Percentiles rank a stretch among this genome's conserved stretches.
phyloP scores from a whole-genome alignment of 1,140 invertebrate genomes.

The Brachionus rotundiformis region DNA sequence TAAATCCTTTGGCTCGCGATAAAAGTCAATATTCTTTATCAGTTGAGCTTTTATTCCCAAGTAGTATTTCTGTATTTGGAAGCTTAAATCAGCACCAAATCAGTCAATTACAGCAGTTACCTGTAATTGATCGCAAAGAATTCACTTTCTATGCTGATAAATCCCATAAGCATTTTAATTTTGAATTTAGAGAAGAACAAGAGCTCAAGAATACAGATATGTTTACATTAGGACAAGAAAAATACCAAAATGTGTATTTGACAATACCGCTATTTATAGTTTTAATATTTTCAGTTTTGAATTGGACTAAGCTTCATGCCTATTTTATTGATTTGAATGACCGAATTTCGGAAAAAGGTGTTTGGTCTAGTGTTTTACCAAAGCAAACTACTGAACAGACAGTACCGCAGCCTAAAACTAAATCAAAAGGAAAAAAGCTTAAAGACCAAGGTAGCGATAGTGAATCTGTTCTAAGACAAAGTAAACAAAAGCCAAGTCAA shows the following conservation, averaged over 20 bases:
- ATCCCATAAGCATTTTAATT: constrained; percentile 23
- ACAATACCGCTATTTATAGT: constrained; percentile 37
- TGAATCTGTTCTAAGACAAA: neutral
- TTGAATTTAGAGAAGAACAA: constrained; percentile 6
- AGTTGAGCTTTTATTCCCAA: constrained; percentile 24
- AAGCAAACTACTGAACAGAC: neutral
- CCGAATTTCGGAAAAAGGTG: constrained; percentile 19
- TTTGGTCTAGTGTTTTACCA: neutral
- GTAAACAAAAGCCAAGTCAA: neutral
- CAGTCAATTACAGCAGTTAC: constrained; percentile 20
- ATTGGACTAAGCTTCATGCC: neutral
- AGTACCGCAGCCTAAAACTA: neutral
- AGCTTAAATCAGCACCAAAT: constrained; percentile 27
- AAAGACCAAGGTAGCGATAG: constrained; percentile 21
- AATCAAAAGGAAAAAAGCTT: neutral
- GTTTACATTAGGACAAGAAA: neutral
- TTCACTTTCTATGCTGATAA: constrained; percentile 6
- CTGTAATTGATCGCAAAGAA: neutral
- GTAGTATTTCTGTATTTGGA: neutral
- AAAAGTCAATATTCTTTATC: constrained; percentile 22
- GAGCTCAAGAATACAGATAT: neutral
- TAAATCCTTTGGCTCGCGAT: neutral
- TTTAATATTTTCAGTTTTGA: neutral
- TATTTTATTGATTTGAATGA: neutral
- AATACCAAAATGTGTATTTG: constrained; percentile 52